Conservation (phyloP, 2,888 invertebrate genomes). For the Leucophora obtusa region DNA sequence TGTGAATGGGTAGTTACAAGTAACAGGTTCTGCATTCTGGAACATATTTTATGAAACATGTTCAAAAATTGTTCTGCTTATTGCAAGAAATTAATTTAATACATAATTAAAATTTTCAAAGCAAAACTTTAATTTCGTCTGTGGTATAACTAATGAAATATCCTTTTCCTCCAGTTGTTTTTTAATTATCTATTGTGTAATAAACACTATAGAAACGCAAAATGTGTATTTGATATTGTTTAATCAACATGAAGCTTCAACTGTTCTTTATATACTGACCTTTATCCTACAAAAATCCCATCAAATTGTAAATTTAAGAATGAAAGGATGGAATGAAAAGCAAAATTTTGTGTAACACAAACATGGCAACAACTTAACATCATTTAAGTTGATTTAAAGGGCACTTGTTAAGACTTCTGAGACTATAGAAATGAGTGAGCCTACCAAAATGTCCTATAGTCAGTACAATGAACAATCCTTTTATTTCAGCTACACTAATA, state of each 20-base stretch:
- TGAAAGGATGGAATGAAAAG: background rate
- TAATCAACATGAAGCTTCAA: conserved; percentile 42
- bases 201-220: conserved; percentile 20
- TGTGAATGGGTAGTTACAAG: too few relatives aligned
- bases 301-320: background rate
- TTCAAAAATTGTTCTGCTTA: too few relatives aligned
- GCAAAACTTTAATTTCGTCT: background rate
- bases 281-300: background rate
- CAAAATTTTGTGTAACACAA: conserved; percentile 15
- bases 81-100: too few relatives aligned
- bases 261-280: conserved; percentile 27
- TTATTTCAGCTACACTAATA: background rate
- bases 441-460: background rate
- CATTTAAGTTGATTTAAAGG: conserved; percentile 58
- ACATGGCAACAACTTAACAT: conserved; percentile 50
- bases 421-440: conserved; percentile 44
- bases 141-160: background rate
- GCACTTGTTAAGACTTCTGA: conserved; percentile 50
- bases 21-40: too few relatives aligned
- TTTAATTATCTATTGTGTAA: conserved; percentile 48
- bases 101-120: too few relatives aligned
- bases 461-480: conserved; percentile 27
- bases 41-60: too few relatives aligned
- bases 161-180: background rate
- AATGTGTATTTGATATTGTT: conserved; percentile 33